Conservation (phyloP, 2,888 invertebrate genomes). For the Patella pellucida region DNA sequence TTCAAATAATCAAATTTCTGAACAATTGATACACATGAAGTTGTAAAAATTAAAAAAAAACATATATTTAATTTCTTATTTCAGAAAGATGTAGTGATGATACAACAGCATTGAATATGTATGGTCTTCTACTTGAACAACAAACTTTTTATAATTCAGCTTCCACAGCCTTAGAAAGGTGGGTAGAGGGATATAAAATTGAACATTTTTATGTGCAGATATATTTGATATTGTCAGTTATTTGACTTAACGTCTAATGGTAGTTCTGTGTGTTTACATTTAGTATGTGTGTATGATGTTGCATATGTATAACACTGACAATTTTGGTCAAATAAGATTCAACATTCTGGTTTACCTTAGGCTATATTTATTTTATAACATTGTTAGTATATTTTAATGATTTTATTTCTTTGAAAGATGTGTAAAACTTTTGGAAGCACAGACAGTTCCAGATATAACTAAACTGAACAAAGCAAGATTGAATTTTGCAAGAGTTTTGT, state of each 20-base stretch:
- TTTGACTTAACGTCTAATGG: no score
- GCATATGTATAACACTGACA: no score
- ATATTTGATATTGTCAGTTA: no score
- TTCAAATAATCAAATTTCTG: background rate
- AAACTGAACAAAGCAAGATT: constrained; percentile 75
- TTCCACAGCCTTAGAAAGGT: constrained; percentile 75
- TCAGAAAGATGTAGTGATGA: constrained; percentile 77
- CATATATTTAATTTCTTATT: constrained; percentile 40
- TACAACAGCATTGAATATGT: constrained; percentile 80
- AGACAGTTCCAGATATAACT: constrained; percentile 24
- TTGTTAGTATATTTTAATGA: background rate
- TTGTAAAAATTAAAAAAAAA: no score
- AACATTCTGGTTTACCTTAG: background rate
- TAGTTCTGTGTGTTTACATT: no score
- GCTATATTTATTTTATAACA: background rate
- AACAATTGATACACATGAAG: no score
- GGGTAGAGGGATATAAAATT: constrained; percentile 12
- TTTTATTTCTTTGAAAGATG: constrained; percentile 31
- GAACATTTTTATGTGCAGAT: no score
- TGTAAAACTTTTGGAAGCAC: constrained; percentile 65
- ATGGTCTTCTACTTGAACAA: constrained; percentile 82
- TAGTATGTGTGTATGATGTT: no score
- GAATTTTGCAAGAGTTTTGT: constrained; percentile 82
- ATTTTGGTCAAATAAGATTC: no score
- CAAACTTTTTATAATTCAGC: constrained; percentile 76